Base-by-base conservation (phyloP, 2,113 vertebrate species). In the Hystrix cristata region DNA sequence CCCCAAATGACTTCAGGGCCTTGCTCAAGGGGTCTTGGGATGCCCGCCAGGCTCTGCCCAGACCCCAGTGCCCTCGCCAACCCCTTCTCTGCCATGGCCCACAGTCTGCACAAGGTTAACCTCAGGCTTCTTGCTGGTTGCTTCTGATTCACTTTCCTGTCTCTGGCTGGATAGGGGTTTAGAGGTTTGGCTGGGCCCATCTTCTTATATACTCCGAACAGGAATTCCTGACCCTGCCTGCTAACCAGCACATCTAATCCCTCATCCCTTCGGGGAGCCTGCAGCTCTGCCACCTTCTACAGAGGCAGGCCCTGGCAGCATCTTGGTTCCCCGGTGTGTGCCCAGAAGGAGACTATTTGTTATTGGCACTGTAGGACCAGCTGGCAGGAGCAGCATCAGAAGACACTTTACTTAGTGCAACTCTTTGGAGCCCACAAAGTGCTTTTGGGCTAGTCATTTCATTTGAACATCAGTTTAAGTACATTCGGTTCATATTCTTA, bases 131-230 rank as follows among this genome's bases (percentile, higher is more conserved):
- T 97, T 97, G 83, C 97, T 97, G 81, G 92, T 90, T 2, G n/a
- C 57, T 27, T 95, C 86, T 97, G 97, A 97, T 96, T 97, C 97
- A 97, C 38, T 97, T 96, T 92, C 95, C 97, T 97, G 90, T 48
- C 81, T 96, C 59, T 96, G 96, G 87, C 95, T 71, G 71, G 97
- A 97, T 95, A 81, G 90, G 43, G 95, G 96, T 95, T 97, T 98
- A 38, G 96, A 95, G 97, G 96, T 97, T 98, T 98, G 97, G 96
- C 97, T 64, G 23, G 87, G 16, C 21, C 76, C 87, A 79, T 74
- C 85, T 95, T 53, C 76, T 60, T 53, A 48, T 64, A 67, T 83
- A 60, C 48, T 90, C 0, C 0, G 67, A 92, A 82, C 76, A 76
- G 57, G 83, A 84, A 84, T 87, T 96, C 76, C 90, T 65, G 80